Evolutionary conservation across 2,113 vertebrate species (phyloP).

Genomic region (Hemicordylus capensis): DNA sequence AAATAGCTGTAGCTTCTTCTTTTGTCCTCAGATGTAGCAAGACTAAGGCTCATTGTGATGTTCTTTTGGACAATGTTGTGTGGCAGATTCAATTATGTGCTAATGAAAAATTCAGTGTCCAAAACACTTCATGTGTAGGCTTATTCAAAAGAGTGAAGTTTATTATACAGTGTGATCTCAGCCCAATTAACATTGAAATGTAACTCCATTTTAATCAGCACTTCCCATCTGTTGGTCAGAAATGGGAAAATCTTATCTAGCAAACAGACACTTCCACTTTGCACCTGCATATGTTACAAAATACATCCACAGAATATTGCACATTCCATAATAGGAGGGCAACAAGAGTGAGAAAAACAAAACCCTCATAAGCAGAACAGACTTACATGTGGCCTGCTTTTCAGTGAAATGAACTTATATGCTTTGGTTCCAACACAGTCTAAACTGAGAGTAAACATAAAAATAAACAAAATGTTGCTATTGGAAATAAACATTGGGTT

Average conservation of each 20-base stretch:
- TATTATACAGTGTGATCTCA: conserved; percentile 32
- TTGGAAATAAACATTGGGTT: neutral
- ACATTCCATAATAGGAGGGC: neutral
- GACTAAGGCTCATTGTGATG: conserved; percentile 15
- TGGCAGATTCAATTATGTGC: conserved; percentile 28
- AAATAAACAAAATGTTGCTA: neutral
- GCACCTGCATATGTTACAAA: conserved; percentile 13
- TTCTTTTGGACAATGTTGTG: conserved; percentile 20
- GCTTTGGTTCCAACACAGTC: neutral
- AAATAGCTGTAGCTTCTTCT: neutral
- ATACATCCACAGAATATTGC: neutral
- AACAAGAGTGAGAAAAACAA: neutral
- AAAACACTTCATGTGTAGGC: conserved; percentile 16
- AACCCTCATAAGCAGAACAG: neutral
- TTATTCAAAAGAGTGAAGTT: conserved; percentile 24
- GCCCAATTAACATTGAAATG: conserved; percentile 43
- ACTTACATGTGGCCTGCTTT: neutral
- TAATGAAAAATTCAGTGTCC: conserved; percentile 45
- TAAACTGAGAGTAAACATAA: neutral
- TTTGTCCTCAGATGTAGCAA: conserved; percentile 15
- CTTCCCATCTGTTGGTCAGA: conserved; percentile 34
- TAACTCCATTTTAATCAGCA: conserved; percentile 34
- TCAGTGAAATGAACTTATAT: conserved; percentile 6
- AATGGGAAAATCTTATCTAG: conserved; percentile 28
- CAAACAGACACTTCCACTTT: conserved; percentile 12